phyloP scores from a whole-genome alignment of 2,113 vertebrate genomes.

The Puffinus mauretanicus region DNA sequence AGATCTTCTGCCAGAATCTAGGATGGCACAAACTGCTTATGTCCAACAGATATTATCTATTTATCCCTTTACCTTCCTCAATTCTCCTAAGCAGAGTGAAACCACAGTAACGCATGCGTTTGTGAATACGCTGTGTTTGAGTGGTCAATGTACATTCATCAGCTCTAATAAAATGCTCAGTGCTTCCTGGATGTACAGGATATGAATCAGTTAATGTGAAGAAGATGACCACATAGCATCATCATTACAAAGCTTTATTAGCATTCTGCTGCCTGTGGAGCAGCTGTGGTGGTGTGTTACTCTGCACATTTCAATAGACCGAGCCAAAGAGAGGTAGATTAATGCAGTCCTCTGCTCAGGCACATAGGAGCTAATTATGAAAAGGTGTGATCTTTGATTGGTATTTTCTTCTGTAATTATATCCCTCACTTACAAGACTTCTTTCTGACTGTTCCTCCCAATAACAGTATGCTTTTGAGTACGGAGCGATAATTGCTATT shows the following conservation, averaged over 20 bases:
- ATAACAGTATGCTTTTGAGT: background rate
- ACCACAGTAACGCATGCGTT: background rate
- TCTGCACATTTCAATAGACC: background rate
- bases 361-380: background rate
- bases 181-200: constrained; percentile 42
- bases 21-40: background rate
- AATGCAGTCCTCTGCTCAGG: background rate
- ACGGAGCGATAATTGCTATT: background rate
- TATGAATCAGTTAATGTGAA: constrained; percentile 42
- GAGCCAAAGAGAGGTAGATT: background rate
- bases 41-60: background rate
- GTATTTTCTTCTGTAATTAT: constrained; percentile 24
- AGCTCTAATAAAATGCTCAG: constrained; percentile 9
- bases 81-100: background rate
- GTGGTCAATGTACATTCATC: background rate
- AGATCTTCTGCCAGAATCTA: background rate
- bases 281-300: constrained; percentile 4
- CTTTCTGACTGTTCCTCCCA: background rate
- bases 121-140: background rate
- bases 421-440: background rate
- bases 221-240: constrained; percentile 43
- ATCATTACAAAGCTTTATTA: background rate
- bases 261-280: background rate
- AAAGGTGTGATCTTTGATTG: constrained; percentile 5
- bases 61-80: background rate